Percentiles rank a stretch among this genome's conserved stretches.
phyloP scores from a whole-genome alignment of 2,888 invertebrate species.

The Pristionchus exspectatus region DNA sequence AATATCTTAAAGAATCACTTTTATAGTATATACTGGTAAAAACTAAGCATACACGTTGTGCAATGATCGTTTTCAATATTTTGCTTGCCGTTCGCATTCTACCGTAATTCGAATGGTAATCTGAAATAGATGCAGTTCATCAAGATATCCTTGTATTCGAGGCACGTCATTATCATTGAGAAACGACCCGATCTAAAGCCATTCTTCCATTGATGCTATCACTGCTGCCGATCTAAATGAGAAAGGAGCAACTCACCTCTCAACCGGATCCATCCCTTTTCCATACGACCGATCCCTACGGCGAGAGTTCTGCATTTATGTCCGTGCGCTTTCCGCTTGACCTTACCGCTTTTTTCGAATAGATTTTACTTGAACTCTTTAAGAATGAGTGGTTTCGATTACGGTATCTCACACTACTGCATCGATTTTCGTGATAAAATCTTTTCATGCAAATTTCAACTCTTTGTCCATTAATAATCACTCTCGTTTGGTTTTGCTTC shows the following conservation, averaged over 20 bases:
- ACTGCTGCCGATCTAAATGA: constrained; percentile 44
- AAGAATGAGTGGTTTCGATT: not conserved
- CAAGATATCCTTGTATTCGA: too few species aligned
- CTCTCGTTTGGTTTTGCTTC: too few species aligned
- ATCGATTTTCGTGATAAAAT: not conserved
- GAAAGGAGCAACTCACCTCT: constrained; percentile 39
- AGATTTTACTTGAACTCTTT: not conserved
- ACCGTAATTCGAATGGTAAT: too few species aligned
- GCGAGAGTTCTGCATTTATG: constrained; percentile 34
- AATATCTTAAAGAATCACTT: too few species aligned
- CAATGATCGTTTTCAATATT: too few species aligned
- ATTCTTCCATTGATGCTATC: constrained; percentile 47
- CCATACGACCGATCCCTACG: constrained; percentile 22
- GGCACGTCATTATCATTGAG: constrained; percentile 1
- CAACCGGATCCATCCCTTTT: constrained; percentile 34
- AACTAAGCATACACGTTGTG: too few species aligned
- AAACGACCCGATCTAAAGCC: not conserved
- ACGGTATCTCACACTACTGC: not conserved
- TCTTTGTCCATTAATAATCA: too few species aligned
- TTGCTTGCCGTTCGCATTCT: too few species aligned
- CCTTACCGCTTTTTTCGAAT: not conserved
- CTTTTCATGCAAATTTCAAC: too few species aligned
- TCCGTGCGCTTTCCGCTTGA: constrained; percentile 1
- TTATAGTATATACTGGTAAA: too few species aligned
- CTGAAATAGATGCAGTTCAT: too few species aligned